These are phyloP conservation scores for Rhodinocichla rosea DNA, from an alignment of 2,113 vertebrate species.

Conservation along the genomic window DNA sequence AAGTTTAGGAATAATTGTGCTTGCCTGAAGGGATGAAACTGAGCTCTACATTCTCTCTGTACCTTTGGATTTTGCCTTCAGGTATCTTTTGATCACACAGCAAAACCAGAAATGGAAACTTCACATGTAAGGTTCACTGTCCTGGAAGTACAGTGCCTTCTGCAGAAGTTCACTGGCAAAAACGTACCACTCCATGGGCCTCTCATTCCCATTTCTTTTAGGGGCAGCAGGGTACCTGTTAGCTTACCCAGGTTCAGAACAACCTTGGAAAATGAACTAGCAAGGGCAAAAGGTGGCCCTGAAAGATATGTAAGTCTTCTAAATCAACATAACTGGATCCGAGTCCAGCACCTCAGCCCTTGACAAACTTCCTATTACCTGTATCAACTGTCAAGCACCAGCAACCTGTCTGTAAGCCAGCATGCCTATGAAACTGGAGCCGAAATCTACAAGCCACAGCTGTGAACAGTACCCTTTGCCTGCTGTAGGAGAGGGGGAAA, in stretches of 20 bases:
- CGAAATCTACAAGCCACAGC: neutral
- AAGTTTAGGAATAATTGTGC: neutral
- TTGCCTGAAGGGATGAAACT: neutral
- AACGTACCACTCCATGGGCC: neutral
- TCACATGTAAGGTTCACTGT: neutral
- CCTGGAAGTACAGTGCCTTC: neutral
- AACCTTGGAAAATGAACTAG: neutral
- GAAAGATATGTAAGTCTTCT: neutral
- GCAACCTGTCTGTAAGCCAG: neutral
- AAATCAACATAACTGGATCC: neutral
- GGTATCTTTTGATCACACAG: neutral
- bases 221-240: neutral
- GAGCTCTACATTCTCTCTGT: neutral
- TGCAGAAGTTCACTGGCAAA: neutral
- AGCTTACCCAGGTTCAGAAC: neutral
- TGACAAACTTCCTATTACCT: neutral
- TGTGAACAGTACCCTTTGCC: neutral
- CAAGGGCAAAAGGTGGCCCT: neutral
- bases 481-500: neutral
- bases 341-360: neutral
- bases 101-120: neutral
- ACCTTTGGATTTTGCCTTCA: neutral
- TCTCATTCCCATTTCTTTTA: neutral
- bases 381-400: neutral
- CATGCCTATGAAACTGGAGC: neutral